Evolutionary conservation across 1,140 invertebrate species (phyloP), one percentile per base, ranked within the genome.

Genomic region (Oryzaephilus surinamensis): DNA sequence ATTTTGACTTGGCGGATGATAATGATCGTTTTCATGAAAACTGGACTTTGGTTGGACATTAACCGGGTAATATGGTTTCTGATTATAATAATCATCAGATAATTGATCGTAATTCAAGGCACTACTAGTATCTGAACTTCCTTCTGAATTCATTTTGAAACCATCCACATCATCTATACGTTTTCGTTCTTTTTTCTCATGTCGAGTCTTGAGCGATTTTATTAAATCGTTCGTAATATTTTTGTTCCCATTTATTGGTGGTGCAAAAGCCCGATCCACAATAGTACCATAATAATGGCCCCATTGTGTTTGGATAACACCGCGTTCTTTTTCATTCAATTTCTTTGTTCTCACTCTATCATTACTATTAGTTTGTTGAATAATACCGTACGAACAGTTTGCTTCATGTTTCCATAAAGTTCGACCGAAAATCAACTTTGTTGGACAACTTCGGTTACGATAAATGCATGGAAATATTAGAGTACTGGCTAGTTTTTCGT

Each of bases 221-320:
- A n/a, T n/a, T n/a, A n/a, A n/a, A n/a, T n/a, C n/a, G n/a, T n/a
- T n/a, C n/a, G n/a, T n/a, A n/a, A n/a, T n/a, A n/a, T n/a, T n/a
- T n/a, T 37, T 32, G 5, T 24, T 38, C 10, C 24, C 17, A 7
- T 35, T 26, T 33, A 49, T 43, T 13, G 48, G 52, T 6, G 49
- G 45, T 6, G 44, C 35, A 24, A 55, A 54, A 16, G 51, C 17
- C 11, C 47, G 36, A 2, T 55, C 51, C 5, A 51, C 58, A 17
- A 61, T 50, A 2, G 56, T 61, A 8, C 50, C 56, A 36, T 49
- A 61, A 18, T 55, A 44, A 24, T 57, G 56, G 1, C 58, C 57
- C 1, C 53, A 47, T 21, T 53, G 50, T 0, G 56, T 61, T 34
- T 50, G 27, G 4, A 61, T 53, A 6, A 61, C 41, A 2, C 58